phyloP scores from a whole-genome alignment of 2,797 vertebrate genomes.

The Arnoldichthys spilopterus region DNA sequence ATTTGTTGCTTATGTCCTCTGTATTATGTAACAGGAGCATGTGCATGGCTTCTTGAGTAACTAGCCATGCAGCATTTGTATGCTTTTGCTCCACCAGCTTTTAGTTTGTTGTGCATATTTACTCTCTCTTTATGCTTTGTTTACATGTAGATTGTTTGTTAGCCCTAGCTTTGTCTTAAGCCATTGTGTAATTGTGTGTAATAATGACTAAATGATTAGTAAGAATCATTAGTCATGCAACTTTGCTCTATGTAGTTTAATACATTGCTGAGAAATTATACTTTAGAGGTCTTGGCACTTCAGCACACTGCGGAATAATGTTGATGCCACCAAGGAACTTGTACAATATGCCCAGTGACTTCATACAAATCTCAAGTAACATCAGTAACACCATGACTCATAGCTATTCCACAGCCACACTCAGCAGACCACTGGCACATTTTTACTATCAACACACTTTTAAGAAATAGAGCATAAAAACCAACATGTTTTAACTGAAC shows the following conservation, averaged over 20 bases:
- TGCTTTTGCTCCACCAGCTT: too few species aligned
- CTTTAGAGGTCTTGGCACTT: background rate
- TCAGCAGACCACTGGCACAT: background rate
- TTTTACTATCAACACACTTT: background rate
- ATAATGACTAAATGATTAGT: too few species aligned
- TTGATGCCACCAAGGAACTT: background rate
- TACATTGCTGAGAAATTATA: background rate
- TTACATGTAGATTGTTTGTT: too few species aligned
- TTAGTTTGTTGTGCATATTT: too few species aligned
- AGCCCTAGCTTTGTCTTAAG: too few species aligned
- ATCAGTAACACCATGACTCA: background rate
- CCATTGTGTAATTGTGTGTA: too few species aligned
- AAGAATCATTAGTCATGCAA: too few species aligned
- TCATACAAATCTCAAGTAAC: background rate
- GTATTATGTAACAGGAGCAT: too few species aligned
- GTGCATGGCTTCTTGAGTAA: too few species aligned
- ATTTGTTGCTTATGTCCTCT: too few species aligned
- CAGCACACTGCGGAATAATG: background rate
- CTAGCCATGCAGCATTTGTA: too few species aligned
- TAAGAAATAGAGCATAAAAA: background rate
- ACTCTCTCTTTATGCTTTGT: too few species aligned
- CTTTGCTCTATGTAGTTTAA: background rate
- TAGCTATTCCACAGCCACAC: background rate
- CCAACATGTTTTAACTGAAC: constrained; percentile 3
- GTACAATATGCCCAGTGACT: background rate